Evolutionary conservation across 2,113 vertebrate species (phyloP), one percentile per base, ranked within the genome.

Genomic region (Bubo blakistoni): DNA sequence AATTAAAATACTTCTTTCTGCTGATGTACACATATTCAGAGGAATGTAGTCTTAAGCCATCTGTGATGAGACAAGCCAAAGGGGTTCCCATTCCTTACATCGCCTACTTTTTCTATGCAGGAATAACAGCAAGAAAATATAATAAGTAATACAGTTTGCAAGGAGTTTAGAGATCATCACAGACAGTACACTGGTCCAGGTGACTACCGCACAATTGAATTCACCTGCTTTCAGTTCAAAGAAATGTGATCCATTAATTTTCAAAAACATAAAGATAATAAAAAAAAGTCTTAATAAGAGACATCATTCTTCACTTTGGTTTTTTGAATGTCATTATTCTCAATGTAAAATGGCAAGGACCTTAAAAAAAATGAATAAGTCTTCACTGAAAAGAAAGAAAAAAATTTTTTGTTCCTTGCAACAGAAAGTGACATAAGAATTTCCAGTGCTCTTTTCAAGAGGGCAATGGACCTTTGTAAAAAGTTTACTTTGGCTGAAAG

Each of bases 401-500:
- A 44, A 8, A 2, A 1, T 22, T 0, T 24, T 80, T 57, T 3
- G 5, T 76, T 88, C 20, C 10, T 90, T 87, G 12, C 10, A 87
- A 32, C 19, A 67, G 42, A 71, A 82, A 61, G 38, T 34, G 17
- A 16, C 19, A 16, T 29, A 72, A 76, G 26, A 84, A 71, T 8
- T 85, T 76, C 3, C 17, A 51, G 9, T 32, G 10, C 7, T 91
- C 54, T 79, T 90, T 76, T 69, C 32, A 88, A 83, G 27, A 90
- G 16, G 12, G 19, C 54, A 91, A 58, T 27, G 65, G 59, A 76
- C 57, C 12, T 92, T 66, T 77, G 15, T 70, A 67, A 91, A 85
- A 90, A 81, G 46, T 89, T 96, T 92, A 20, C 44, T 89, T 95
- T 72, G 4, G 36, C 69, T 97, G 70, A 95, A 93, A 96, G 92